phyloP scores from a whole-genome alignment of 2,888 invertebrate species.

The Coleophora deauratella region DNA sequence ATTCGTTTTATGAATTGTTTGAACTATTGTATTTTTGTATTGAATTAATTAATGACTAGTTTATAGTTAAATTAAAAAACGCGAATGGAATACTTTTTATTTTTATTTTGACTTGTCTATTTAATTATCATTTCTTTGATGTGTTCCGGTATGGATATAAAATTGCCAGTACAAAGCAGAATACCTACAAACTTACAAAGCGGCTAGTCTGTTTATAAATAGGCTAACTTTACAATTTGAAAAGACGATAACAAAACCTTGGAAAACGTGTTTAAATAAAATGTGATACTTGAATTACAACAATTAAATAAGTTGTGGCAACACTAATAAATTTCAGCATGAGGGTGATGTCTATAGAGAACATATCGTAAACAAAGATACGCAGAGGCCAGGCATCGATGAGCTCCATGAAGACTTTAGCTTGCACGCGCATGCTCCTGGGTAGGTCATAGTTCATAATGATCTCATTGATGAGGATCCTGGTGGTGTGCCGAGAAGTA shows the following conservation, averaged over 20 bases:
- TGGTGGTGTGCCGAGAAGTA: slow-evolving; percentile 31
- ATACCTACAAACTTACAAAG: too few species aligned
- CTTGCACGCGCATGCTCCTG: slow-evolving; percentile 37
- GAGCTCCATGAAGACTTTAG: slow-evolving; percentile 48
- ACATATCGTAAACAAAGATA: slow-evolving; percentile 44
- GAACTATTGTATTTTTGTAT: not conserved
- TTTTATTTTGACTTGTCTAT: not conserved
- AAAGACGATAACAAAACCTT: too few species aligned
- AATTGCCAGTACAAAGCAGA: too few species aligned
- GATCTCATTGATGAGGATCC: slow-evolving; percentile 40
- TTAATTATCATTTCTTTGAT: too few species aligned
- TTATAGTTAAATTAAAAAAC: not conserved
- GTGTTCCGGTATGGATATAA: too few species aligned
- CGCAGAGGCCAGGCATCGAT: slow-evolving; percentile 45
- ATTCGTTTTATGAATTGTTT: slow-evolving; percentile 9
- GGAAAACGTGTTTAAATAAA: slow-evolving; percentile 32
- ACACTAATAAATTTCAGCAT: slow-evolving; percentile 53
- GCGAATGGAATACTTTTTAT: not conserved
- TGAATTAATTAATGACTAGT: not conserved
- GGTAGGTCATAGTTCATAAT: slow-evolving; percentile 49
- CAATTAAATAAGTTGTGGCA: slow-evolving; percentile 51
- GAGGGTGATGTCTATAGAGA: slow-evolving; percentile 45
- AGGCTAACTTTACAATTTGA: too few species aligned
- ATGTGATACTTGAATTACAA: slow-evolving; percentile 49
- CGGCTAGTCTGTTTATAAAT: too few species aligned